These are phyloP conservation scores for Gastrophysa polygoni DNA, from an alignment of 2,888 invertebrate genomes.

Conservation along the genomic window DNA sequence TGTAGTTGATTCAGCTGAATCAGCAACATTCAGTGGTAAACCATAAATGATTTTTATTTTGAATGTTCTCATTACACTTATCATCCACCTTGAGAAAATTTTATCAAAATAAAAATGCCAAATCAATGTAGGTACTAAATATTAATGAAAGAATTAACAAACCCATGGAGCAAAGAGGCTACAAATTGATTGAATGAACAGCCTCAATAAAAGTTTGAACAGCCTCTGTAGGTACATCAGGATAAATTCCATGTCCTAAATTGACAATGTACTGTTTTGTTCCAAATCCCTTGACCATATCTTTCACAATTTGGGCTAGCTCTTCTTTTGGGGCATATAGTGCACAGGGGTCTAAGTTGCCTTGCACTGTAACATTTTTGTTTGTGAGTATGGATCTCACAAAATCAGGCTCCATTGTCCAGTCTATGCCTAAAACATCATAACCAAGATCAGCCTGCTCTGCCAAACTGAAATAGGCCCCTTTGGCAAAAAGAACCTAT, in stretches of 20 bases:
- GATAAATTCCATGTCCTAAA: slow-evolving; percentile 96
- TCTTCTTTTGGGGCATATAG: slow-evolving; percentile 76
- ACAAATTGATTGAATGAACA: slow-evolving; percentile 70
- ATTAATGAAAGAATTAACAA: not conserved
- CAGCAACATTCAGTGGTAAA: too few species aligned
- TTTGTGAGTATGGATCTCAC: slow-evolving; percentile 69
- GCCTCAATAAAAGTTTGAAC: slow-evolving; percentile 85
- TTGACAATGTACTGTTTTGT: slow-evolving; percentile 91
- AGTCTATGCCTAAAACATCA: slow-evolving; percentile 93
- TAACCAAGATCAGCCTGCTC: slow-evolving; percentile 78
- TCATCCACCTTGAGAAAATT: too few species aligned
- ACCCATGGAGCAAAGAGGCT: slow-evolving; percentile 16
- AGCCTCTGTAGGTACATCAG: slow-evolving; percentile 83
- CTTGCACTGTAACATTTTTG: slow-evolving; percentile 84
- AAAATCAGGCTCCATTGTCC: slow-evolving; percentile 85
- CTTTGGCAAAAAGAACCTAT: slow-evolving; percentile 91
- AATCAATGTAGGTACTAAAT: too few species aligned
- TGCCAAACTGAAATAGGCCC: slow-evolving; percentile 84
- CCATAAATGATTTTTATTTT: too few species aligned
- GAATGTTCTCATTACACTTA: too few species aligned
- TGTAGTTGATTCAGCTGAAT: too few species aligned
- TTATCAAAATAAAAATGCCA: too few species aligned
- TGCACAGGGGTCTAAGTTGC: slow-evolving; percentile 95
- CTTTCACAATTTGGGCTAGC: slow-evolving; percentile 67
- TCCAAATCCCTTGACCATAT: slow-evolving; percentile 87